phyloP scores from a whole-genome alignment of 2,888 invertebrate genomes.

The Orchesella flavescens region DNA sequence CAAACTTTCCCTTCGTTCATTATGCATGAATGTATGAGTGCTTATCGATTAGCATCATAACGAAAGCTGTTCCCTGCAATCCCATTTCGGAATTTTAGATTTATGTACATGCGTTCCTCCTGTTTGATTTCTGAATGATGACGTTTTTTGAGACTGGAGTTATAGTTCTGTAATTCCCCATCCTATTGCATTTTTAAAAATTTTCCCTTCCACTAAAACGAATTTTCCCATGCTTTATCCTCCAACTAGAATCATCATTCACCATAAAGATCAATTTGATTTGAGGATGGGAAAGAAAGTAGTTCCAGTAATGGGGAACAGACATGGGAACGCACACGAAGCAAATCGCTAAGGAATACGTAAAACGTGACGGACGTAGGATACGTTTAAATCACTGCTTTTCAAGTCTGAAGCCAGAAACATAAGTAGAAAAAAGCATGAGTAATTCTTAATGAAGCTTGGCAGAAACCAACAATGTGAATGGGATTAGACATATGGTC shows the following conservation, averaged over 20 bases:
- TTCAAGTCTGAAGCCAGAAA: slow-evolving; percentile 20
- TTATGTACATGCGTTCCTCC: neutral
- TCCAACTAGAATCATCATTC: too few species aligned
- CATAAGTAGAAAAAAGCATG: slow-evolving; percentile 52
- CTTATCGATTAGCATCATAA: too few species aligned
- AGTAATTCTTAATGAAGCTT: slow-evolving; percentile 52
- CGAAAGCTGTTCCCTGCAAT: neutral
- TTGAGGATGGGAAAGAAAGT: neutral
- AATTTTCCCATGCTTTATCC: slow-evolving; percentile 7
- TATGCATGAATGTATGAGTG: too few species aligned
- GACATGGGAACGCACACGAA: slow-evolving; percentile 50
- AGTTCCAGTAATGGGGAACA: neutral
- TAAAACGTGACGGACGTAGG: slow-evolving; percentile 30
- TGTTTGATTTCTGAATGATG: neutral
- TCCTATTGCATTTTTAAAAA: neutral
- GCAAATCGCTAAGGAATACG: slow-evolving; percentile 51
- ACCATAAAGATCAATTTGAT: neutral
- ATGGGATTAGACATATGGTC: slow-evolving; percentile 65
- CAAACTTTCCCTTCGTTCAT: neutral
- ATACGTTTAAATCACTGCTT: slow-evolving; percentile 19
- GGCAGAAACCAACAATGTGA: slow-evolving; percentile 32
- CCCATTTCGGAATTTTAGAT: too few species aligned
- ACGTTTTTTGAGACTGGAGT: too few species aligned
- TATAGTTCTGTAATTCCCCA: neutral
- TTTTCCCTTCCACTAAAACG: slow-evolving; percentile 15